These are phyloP conservation scores for Dromius quadrimaculatus DNA, from an alignment of 2,888 invertebrate genomes.

Conservation along the genomic window DNA sequence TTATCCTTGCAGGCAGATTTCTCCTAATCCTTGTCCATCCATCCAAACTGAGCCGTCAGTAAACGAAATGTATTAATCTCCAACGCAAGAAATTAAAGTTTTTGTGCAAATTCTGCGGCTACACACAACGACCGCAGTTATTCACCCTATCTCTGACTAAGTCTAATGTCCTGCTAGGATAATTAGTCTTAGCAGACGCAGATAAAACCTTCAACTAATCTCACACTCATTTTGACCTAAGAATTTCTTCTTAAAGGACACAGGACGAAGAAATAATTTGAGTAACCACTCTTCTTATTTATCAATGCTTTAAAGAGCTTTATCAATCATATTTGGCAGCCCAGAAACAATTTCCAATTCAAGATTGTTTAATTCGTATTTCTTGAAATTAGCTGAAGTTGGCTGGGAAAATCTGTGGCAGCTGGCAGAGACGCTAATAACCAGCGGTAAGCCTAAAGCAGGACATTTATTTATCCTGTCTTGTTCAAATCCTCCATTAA, in stretches of 20 bases:
- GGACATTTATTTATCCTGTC: conserved; percentile 27
- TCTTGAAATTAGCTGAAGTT: too few species aligned
- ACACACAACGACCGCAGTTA: conserved; percentile 49
- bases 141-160: conserved; percentile 40
- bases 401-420: too few species aligned
- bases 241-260: too few species aligned
- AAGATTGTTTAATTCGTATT: too few species aligned
- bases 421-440: background rate
- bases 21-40: too few species aligned
- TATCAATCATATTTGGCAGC: too few species aligned
- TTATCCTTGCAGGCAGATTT: too few species aligned
- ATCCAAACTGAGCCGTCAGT: too few species aligned
- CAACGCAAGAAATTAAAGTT: conserved; percentile 35
- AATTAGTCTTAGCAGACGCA: conserved; percentile 47
- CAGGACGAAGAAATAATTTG: too few species aligned
- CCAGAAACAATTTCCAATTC: too few species aligned
- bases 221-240: conserved; percentile 10
- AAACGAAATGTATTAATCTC: conserved; percentile 38
- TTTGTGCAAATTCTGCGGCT: conserved; percentile 40
- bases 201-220: conserved; percentile 46
- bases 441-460: conserved; percentile 8
- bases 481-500: conserved; percentile 17
- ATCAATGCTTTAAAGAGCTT: too few species aligned
- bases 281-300: too few species aligned
- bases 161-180: conserved; percentile 44